These are phyloP conservation scores for Vanessa cardui DNA, from an alignment of 2,888 invertebrate species.

Conservation along the genomic window DNA sequence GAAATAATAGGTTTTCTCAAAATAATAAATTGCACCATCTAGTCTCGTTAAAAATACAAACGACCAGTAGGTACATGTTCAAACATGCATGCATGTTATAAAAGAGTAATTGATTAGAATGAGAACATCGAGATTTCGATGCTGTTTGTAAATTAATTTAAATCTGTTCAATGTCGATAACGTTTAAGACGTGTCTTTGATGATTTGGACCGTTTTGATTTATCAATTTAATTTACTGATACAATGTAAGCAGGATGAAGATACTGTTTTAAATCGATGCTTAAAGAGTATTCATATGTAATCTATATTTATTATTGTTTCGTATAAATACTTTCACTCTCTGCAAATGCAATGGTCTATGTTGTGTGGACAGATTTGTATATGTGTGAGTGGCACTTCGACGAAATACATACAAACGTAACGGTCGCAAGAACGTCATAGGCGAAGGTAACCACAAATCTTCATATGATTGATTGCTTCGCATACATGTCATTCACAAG, in stretches of 20 bases:
- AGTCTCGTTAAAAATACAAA: constrained; percentile 29
- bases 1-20: not conserved
- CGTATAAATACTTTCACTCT: no score
- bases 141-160: constrained; percentile 36
- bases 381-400: no score
- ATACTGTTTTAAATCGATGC: no score
- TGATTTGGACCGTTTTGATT: constrained; percentile 23
- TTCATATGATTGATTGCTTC: no score
- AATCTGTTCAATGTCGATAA: constrained; percentile 37
- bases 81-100: constrained; percentile 26
- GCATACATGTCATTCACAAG: no score
- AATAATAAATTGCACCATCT: constrained; percentile 8
- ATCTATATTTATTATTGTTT: no score
- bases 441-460: no score
- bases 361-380: no score
- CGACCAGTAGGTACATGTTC: constrained; percentile 20
- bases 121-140: constrained; percentile 19
- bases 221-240: constrained; percentile 27
- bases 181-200: constrained; percentile 32
- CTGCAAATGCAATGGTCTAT: no score
- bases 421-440: no score
- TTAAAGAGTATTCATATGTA: no score
- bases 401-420: no score
- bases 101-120: constrained; percentile 38
- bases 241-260: not conserved